Base-by-base conservation (phyloP, 2,888 invertebrate genomes). In the Hoplodrina blanda region DNA sequence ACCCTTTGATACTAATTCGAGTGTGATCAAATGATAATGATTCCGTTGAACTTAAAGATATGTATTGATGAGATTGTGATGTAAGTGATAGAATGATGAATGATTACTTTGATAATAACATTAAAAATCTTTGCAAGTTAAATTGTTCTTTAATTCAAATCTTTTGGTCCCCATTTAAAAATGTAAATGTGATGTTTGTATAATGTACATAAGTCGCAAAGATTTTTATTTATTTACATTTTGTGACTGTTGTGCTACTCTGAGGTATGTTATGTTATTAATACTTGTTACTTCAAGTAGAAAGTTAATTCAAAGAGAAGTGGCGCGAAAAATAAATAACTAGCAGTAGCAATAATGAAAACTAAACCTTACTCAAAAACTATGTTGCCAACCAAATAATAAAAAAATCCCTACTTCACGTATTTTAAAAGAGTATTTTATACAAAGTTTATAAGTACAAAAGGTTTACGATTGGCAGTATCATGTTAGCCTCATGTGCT, bases 401-500 rank as follows among this genome's bases (percentile, higher is more conserved):
- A 55, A 63, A 62, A 66, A 69, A 69, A 59, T n/a, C 59, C 68
- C 66, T 73, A 81, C 64, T 55, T 73, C 63, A 74, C 56, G 11
- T 76, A 76, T 52, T 78, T 77, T 75, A 74, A 73, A 76, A 82
- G 85, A 85, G 84, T 85, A 84, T 84, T 84, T 84, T 73, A 77
- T 74, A 83, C 82, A 84, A 85, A 62, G 70, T 78, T 81, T 81
- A 62, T 69, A 82, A 83, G 76, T 73, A 82, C 68, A 67, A 66
- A 70, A 77, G 80, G 69, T 75, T 79, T 77, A 65, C 76, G 50
- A 75, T 82, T 84, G 84, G 84, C 84, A 85, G 85, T 85, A 82
- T 78, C 66, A 30, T 78, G 85, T 87, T 94, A 95, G 95, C 95
- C 95, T 95, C 95, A 81, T 92, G 85, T 80, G 92, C 94, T 94